Conservation (phyloP, 2,797 vertebrate genomes). For the Enteromius viviparus region DNA sequence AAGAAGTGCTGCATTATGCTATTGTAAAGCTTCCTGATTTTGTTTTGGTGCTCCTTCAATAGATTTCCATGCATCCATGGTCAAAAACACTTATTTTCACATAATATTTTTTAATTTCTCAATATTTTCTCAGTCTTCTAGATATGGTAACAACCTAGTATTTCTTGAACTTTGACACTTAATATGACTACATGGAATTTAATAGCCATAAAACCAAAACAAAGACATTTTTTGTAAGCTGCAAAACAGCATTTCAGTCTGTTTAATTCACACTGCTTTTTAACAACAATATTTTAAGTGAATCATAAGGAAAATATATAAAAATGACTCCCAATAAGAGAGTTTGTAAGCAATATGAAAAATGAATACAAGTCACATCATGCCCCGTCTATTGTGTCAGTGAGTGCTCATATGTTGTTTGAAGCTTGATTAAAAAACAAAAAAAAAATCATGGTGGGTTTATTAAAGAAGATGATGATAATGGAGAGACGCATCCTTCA, state of each 20-base stretch:
- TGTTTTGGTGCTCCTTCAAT: not conserved
- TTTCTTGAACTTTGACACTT: not conserved
- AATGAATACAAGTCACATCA: slow-evolving; percentile 38
- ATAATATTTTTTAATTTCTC: not conserved
- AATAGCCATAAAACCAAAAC: too few species aligned
- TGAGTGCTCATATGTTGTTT: slow-evolving; percentile 73
- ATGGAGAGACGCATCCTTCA: slow-evolving; percentile 61
- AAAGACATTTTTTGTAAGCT: too few species aligned
- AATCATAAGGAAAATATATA: not conserved
- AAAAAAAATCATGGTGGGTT: slow-evolving; percentile 66
- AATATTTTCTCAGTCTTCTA: not conserved
- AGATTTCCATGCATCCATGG: not conserved
- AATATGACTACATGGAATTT: too few species aligned
- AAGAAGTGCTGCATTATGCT: not conserved
- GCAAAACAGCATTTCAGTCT: not conserved
- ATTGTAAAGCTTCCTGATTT: not conserved
- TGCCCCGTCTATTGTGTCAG: slow-evolving; percentile 69
- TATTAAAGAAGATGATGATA: slow-evolving; percentile 73
- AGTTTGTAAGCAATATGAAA: slow-evolving; percentile 10
- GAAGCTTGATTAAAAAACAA: slow-evolving; percentile 62
- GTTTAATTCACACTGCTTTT: too few species aligned
- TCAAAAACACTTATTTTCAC: not conserved
- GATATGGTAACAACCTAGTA: not conserved
- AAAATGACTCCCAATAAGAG: not conserved
- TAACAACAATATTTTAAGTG: too few species aligned